Percentiles rank a stretch among this genome's conserved stretches.
Conservation (phyloP, 2,113 vertebrate species). For the Bucco capensis region DNA sequence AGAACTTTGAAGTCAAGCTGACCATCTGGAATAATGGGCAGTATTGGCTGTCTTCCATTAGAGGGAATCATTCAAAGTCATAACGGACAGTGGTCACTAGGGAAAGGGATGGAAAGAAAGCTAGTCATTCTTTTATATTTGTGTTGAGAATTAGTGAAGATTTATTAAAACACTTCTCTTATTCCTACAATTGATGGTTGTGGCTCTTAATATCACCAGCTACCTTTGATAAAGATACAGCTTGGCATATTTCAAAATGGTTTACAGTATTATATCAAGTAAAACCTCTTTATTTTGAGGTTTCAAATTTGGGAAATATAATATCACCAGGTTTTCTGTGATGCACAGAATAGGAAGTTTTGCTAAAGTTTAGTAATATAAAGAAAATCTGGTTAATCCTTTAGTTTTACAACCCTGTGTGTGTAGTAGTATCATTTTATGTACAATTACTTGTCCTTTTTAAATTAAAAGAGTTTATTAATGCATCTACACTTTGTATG, state of each 20-base stretch:
- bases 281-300: neutral
- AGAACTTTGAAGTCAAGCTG: conserved; percentile 46
- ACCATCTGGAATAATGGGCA: conserved; percentile 56
- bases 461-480: conserved; percentile 55
- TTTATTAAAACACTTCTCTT: conserved; percentile 71
- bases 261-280: conserved; percentile 27
- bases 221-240: conserved; percentile 58
- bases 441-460: conserved; percentile 52
- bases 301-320: neutral
- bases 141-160: conserved; percentile 65
- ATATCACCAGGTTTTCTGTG: neutral
- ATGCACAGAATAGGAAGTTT: neutral
- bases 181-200: conserved; percentile 28
- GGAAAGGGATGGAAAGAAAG: conserved; percentile 33
- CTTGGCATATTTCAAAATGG: conserved; percentile 36
- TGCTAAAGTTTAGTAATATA: neutral
- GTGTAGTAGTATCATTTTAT: conserved; percentile 45
- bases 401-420: neutral
- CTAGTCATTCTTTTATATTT: conserved; percentile 60
- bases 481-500: neutral
- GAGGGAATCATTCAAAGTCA: conserved; percentile 59
- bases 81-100: conserved; percentile 7
- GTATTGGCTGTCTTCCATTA: conserved; percentile 47
- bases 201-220: conserved; percentile 58
- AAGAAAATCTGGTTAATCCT: neutral